Base-by-base conservation (phyloP, 2,113 vertebrate species). In the Diadophis punctatus region DNA sequence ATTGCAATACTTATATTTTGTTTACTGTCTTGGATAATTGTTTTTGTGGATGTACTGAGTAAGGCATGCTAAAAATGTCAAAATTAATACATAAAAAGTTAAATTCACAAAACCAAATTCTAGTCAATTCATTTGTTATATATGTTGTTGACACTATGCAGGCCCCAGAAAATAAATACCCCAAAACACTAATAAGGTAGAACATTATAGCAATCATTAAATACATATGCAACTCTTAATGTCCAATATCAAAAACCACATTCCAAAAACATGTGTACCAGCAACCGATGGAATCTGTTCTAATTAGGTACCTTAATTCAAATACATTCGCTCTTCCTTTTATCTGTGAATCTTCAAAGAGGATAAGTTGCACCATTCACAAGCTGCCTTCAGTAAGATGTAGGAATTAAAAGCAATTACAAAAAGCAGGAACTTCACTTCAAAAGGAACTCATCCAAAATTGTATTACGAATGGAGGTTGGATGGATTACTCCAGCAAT, bases 271-370 rank as follows among this genome's bases (percentile, higher is more conserved):
- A 53, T 34, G 49, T 86, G 49, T 85, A 63, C 22, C 34, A 46
- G 34, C 74, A 63, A 63, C 53, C 20, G n/a, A 86, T 60, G 80
- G 74, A 53, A 43, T 12, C n/a, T 86, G 27, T 34, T 34, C 52
- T 85, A 74, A 91, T 93, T 95, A 92, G 52, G 92, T 60, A 90
- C 48, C 51, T 91, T 68, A 39, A 46, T 89, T 93, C 18, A 43
- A 9, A 88, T 88, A 90, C 8, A 55, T 22, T 16, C 48, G 43
- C 3, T 46, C 27, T 91, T 53, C 52, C 30, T 68, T 10, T 88
- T 55, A 46, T 56, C 80, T 0, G 23, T 90, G 84, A 90, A 92
- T 89, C 92, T 94, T 86, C 43, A 58, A 91, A 91, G 91, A 94
- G 55, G 46, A 43, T 86, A 84, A 52, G 58, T 51, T 34, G 84